These are phyloP conservation scores for Lissocephala sabroskyi DNA, from an alignment of 2,888 invertebrate species.

Conservation along the genomic window DNA sequence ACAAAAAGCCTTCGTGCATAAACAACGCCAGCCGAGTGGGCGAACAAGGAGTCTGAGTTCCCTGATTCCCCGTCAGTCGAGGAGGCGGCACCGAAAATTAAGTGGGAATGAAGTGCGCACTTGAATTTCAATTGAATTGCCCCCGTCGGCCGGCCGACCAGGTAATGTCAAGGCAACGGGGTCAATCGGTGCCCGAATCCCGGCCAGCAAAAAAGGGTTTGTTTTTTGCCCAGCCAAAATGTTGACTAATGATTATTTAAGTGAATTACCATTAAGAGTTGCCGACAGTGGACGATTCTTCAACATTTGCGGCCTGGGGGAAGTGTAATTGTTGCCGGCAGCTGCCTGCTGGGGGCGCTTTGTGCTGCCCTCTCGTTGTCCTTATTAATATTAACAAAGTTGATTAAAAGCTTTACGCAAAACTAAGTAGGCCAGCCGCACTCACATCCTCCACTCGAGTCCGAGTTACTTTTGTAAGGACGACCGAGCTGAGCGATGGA, in stretches of 20 bases:
- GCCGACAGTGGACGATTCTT: too few relatives aligned
- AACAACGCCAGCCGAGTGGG: conserved; percentile 12
- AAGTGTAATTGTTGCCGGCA: too few relatives aligned
- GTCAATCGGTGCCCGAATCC: conserved; percentile 3
- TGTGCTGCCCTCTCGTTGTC: conserved; percentile 18
- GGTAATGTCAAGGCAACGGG: neutral
- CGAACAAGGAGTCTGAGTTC: neutral
- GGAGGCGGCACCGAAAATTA: conserved; percentile 48
- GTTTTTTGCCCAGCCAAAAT: conserved; percentile 17
- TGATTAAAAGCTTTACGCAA: conserved; percentile 53
- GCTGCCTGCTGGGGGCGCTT: neutral
- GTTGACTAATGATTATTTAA: conserved; percentile 62
- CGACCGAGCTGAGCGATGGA: too few relatives aligned
- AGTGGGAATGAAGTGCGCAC: conserved; percentile 58
- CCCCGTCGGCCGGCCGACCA: conserved; percentile 2
- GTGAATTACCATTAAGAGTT: conserved; percentile 54
- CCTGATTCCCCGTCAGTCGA: neutral
- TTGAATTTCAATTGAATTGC: conserved; percentile 60
- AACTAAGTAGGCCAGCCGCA: conserved; percentile 36
- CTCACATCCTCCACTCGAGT: conserved; percentile 6
- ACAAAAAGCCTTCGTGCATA: conserved; percentile 8
- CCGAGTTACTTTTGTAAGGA: too few relatives aligned
- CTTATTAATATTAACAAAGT: conserved; percentile 61
- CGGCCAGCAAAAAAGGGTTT: conserved; percentile 12
- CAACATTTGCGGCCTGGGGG: too few relatives aligned